phyloP scores from a whole-genome alignment of 2,888 invertebrate species.

The Agrochola circellaris region DNA sequence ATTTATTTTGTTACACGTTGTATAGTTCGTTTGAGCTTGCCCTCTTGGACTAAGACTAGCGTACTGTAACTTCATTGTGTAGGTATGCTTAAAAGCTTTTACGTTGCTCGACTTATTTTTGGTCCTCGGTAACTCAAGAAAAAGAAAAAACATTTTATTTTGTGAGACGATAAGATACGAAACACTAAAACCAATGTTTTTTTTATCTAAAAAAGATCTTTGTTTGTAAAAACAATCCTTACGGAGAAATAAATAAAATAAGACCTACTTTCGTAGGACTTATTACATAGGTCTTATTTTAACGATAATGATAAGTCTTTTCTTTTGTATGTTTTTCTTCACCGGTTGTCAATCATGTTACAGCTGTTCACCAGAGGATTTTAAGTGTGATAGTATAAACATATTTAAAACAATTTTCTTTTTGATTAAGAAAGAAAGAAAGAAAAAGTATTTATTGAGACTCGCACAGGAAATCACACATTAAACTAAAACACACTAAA shows the following conservation, averaged over 20 bases:
- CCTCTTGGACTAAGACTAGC: not conserved
- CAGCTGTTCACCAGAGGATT: too few relatives aligned
- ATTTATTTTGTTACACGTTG: not conserved
- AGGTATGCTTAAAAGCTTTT: not conserved
- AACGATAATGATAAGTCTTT: not conserved
- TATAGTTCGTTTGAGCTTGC: not conserved
- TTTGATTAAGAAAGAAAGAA: too few relatives aligned
- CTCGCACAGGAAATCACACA: too few relatives aligned
- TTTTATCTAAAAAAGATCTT: not conserved
- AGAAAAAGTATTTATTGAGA: too few relatives aligned
- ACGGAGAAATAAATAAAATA: not conserved
- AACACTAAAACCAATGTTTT: not conserved
- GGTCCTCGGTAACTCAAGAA: not conserved
- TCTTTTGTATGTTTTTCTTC: not conserved
- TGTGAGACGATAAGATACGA: not conserved
- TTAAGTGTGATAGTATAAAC: too few relatives aligned
- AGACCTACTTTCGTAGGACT: not conserved
- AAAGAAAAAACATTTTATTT: not conserved
- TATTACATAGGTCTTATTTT: not conserved
- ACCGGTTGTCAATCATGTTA: too few relatives aligned
- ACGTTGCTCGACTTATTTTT: not conserved
- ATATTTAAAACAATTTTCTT: too few relatives aligned
- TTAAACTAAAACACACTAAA: too few relatives aligned
- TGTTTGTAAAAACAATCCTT: not conserved
- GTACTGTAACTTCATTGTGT: not conserved